A percentile compares a stretch with the other conserved stretches of the same genome.
Evolutionary conservation across 2,797 vertebrate species (phyloP).

Genomic region (Alectoris magna): DNA sequence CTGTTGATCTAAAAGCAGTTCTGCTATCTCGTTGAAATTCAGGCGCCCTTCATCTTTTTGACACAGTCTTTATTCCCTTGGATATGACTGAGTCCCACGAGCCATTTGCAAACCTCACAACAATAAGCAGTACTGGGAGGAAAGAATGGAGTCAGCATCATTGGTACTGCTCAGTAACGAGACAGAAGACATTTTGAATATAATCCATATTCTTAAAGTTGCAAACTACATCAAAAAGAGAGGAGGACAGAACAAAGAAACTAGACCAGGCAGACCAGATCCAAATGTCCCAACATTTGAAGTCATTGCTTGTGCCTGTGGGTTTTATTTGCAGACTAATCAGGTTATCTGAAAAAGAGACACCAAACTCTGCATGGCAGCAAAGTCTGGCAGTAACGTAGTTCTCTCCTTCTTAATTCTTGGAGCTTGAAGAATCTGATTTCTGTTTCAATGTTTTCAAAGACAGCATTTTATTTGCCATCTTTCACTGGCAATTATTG

Average conservation of each 20-base stretch:
- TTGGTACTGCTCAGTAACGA: neutral
- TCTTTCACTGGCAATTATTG: constrained; percentile 51
- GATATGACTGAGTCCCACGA: neutral
- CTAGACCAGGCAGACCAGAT: neutral
- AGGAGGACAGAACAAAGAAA: neutral
- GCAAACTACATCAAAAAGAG: neutral
- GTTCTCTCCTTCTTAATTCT: neutral
- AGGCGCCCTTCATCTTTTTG: constrained; percentile 18
- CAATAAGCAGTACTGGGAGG: neutral
- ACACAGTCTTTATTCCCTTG: constrained; percentile 18
- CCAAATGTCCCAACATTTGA: neutral
- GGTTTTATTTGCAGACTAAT: neutral
- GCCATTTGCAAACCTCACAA: neutral
- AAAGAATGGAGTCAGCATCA: constrained; percentile 11
- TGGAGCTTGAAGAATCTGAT: neutral
- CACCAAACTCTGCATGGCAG: neutral
- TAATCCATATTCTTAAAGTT: constrained; percentile 6
- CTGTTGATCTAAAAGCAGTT: neutral
- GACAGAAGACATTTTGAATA: neutral
- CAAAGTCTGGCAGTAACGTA: neutral
- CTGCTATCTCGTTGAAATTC: neutral
- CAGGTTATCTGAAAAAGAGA: constrained; percentile 14
- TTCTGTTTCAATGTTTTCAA: constrained; percentile 11
- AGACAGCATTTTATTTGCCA: neutral
- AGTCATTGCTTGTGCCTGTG: neutral